A percentile compares a stretch with the other conserved stretches of the same genome.
These are phyloP conservation scores for Cephus nigrinus DNA, from an alignment of 2,888 invertebrate species.

Conservation along the genomic window DNA sequence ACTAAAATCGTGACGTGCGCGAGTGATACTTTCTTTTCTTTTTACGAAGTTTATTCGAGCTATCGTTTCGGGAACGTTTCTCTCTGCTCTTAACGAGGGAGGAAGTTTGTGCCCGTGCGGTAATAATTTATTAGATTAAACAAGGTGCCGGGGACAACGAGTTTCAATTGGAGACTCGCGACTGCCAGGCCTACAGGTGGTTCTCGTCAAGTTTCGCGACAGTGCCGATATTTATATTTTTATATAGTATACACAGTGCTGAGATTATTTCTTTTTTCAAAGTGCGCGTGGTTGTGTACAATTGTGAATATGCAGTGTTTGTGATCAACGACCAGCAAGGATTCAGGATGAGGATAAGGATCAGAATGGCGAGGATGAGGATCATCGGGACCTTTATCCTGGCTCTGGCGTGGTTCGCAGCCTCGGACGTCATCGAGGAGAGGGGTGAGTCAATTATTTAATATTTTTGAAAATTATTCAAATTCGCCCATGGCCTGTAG, in stretches of 20 bases:
- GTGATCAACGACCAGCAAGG: slow-evolving; percentile 30
- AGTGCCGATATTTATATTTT: not conserved
- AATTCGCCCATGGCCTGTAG: too few relatives aligned
- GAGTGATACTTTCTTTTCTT: not conserved
- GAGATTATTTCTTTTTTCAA: not conserved
- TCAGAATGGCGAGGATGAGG: slow-evolving; percentile 44
- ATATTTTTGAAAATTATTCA: too few relatives aligned
- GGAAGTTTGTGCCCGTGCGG: not conserved
- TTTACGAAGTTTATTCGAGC: not conserved
- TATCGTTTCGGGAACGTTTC: not conserved
- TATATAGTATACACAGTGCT: not conserved
- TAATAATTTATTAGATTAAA: not conserved
- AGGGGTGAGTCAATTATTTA: slow-evolving; percentile 47
- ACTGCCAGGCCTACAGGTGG: not conserved
- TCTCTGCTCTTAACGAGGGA: not conserved
- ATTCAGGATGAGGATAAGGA: slow-evolving; percentile 34
- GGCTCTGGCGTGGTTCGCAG: slow-evolving; percentile 31
- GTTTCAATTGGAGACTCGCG: not conserved
- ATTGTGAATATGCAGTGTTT: slow-evolving; percentile 54
- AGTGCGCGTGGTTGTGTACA: slow-evolving; percentile 4
- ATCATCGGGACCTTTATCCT: slow-evolving; percentile 39
- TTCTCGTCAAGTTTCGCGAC: not conserved
- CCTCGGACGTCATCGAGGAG: slow-evolving; percentile 57
- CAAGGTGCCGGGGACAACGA: not conserved
- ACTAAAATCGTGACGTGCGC: not conserved